Evolutionary conservation across 1,140 invertebrate species (phyloP), one percentile per base, ranked within the genome.

Genomic region (Scaptodrosophila lebanonensis): DNA sequence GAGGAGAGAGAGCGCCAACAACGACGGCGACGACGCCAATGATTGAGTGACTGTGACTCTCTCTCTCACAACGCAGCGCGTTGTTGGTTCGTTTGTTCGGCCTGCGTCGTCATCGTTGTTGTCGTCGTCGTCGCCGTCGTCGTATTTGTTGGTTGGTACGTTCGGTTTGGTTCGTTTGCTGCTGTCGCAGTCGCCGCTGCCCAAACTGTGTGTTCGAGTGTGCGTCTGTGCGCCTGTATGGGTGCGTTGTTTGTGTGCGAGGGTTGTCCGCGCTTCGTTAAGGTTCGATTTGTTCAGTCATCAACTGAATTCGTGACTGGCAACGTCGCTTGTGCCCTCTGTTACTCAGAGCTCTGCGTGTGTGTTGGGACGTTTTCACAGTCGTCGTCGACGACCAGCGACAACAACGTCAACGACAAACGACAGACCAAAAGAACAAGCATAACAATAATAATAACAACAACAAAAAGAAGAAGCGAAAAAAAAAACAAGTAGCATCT

Each of bases 291-390:
- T 83, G 63, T 84, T 86, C 79, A 85, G 83, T 85, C 83, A 77
- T 82, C 73, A 85, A 83, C 83, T 82, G 84, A 82, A 85, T 84
- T 85, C 84, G 77, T 86, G 84, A 85, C 84, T 84, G 84, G 75
- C 72, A 79, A 86, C 84, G 77, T 84, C 84, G 79, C 66, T 65
- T 66, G 47, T 64, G 71, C 57, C 57, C 65, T 54, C 63, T 51
- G 54, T 59, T 51, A 16, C 15, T 38, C 3, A 16, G 6, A 38
- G 13, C 29, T 43, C 63, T 59, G 58, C 54, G 62, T 59, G 51
- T 36, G 66, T 66, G 63, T 62, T 36, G 58, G 54, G 66, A 61
- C 58, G 57, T 64, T 67, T 67, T 30, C 50, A 45, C 32, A 53
- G 48, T 49, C 56, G 44, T 57, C 54, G 57, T 60, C 48, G 49